A percentile compares a stretch with the other conserved stretches of the same genome.
These are phyloP conservation scores for Hypomecis atomaria DNA, from an alignment of 2,888 invertebrate genomes.

Conservation along the genomic window DNA sequence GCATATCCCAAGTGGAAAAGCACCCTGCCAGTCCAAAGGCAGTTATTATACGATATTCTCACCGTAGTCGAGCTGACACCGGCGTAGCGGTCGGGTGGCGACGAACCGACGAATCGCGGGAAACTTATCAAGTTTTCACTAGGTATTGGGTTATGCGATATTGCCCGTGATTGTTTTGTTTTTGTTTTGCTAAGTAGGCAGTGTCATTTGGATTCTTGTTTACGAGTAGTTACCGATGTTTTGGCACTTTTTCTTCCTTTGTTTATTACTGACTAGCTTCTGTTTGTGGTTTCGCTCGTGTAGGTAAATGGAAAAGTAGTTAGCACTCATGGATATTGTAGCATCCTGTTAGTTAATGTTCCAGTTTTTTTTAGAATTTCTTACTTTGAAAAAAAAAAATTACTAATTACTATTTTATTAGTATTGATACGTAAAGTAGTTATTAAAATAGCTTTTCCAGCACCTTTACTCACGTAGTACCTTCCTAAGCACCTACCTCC, in stretches of 20 bases:
- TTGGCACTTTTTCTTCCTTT: slow-evolving; percentile 3
- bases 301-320: too few relatives aligned
- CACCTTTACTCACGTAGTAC: too few relatives aligned
- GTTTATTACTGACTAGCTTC: neutral
- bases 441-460: too few relatives aligned
- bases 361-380: too few relatives aligned
- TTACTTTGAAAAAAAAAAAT: too few relatives aligned
- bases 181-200: slow-evolving; percentile 34
- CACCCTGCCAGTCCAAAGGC: slow-evolving; percentile 52
- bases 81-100: slow-evolving; percentile 54
- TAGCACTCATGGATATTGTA: too few relatives aligned
- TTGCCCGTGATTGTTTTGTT: slow-evolving; percentile 34
- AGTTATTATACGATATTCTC: slow-evolving; percentile 63
- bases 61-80: slow-evolving; percentile 64
- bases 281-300: too few relatives aligned
- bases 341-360: too few relatives aligned
- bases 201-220: slow-evolving; percentile 25
- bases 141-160: slow-evolving; percentile 38
- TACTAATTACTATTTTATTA: too few relatives aligned
- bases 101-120: slow-evolving; percentile 47
- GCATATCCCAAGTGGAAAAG: too few relatives aligned
- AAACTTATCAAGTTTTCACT: slow-evolving; percentile 45
- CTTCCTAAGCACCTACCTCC: too few relatives aligned
- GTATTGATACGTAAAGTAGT: too few relatives aligned
- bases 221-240: slow-evolving; percentile 23